These are phyloP conservation scores for Leptestheria dahalacensis DNA, from an alignment of 1,140 invertebrate genomes.

Conservation along the genomic window DNA sequence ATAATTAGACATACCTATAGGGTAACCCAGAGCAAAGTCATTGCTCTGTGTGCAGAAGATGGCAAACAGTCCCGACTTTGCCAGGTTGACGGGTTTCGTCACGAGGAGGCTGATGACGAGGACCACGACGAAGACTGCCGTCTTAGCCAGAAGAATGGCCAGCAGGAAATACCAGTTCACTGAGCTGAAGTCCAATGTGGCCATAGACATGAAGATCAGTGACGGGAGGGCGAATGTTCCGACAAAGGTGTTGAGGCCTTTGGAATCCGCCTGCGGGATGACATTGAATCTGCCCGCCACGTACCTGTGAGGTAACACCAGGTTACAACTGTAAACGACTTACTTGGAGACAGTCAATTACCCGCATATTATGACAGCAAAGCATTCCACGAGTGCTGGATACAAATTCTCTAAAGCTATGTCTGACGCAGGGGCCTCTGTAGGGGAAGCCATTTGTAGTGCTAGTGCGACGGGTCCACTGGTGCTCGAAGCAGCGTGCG, in stretches of 20 bases:
- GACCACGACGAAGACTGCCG: conserved; percentile 67
- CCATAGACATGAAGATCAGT: conserved; percentile 79
- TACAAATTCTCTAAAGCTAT: conserved; percentile 63
- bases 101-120: conserved; percentile 60
- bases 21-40: conserved; percentile 94
- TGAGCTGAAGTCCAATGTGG: conserved; percentile 58
- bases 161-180: conserved; percentile 84
- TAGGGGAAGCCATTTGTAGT: neutral
- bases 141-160: conserved; percentile 70
- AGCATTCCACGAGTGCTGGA: conserved; percentile 77
- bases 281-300: conserved; percentile 69
- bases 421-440: conserved; percentile 17
- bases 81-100: conserved; percentile 59
- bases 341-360: conserved; percentile 25
- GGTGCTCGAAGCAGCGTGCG: neutral
- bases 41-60: conserved; percentile 95
- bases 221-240: conserved; percentile 83
- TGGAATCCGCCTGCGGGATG: conserved; percentile 69
- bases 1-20: conserved; percentile 57
- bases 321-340: neutral
- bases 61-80: conserved; percentile 73
- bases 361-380: conserved; percentile 78
- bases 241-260: conserved; percentile 82
- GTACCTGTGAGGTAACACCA: conserved; percentile 48
- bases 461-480: neutral